Evolutionary conservation across 64 coral and sea anemone genomes (phyloP).

Genomic region (Platygyra sinensis): DNA sequence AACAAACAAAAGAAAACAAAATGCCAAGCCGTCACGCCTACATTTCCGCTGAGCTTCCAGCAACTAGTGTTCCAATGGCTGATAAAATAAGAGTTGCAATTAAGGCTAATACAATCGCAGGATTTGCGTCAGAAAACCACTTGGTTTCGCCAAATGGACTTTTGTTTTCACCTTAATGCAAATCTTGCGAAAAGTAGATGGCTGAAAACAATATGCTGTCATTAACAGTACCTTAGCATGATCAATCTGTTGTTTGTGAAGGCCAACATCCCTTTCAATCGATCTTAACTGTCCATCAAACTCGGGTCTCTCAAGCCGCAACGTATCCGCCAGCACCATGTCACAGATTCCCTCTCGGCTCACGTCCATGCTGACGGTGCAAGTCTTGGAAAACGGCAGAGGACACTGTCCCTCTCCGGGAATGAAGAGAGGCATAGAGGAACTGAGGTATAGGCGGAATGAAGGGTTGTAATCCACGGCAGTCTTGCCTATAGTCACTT

Average conservation of each 20-base stretch:
- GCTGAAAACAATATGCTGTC: no score
- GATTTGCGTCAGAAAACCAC: no score
- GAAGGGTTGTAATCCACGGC: constrained; percentile 74
- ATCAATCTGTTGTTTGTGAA: constrained; percentile 85
- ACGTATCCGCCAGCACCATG: constrained; percentile 62
- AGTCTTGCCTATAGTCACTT: constrained; percentile 73
- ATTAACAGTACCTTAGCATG: constrained; percentile 58
- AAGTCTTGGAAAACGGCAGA: constrained; percentile 62
- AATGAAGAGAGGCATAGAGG: constrained; percentile 66
- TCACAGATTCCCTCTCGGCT: constrained; percentile 84
- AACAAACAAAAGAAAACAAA: no score
- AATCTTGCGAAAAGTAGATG: no score
- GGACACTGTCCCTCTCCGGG: constrained; percentile 54
- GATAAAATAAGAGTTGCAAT: no score
- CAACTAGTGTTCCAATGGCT: no score
- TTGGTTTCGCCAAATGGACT: no score
- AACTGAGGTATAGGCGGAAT: constrained; percentile 87
- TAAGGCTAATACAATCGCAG: no score
- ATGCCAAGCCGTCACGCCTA: no score
- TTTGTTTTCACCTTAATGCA: no score
- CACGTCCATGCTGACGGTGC: constrained; percentile 70
- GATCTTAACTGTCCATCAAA: constrained; percentile 87
- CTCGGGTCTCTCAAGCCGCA: constrained; percentile 84
- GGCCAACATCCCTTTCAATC: constrained; percentile 72
- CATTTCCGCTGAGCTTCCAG: no score